A percentile compares a stretch with the other conserved stretches of the same genome.
These are phyloP conservation scores for Muscina levida DNA, from an alignment of 2,888 invertebrate species.

Conservation along the genomic window DNA sequence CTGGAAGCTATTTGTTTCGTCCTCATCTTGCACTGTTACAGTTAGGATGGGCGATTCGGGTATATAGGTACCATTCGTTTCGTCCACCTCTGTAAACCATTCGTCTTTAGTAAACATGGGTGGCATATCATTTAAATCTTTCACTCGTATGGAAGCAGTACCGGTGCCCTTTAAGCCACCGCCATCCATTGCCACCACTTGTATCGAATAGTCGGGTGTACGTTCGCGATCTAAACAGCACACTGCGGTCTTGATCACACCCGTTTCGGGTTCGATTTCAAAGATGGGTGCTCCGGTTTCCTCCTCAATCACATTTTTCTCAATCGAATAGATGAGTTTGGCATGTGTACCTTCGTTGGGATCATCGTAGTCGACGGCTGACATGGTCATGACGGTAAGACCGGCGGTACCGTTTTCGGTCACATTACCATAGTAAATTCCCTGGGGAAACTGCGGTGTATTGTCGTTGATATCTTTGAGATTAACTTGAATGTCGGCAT, in stretches of 20 bases:
- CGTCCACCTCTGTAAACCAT: conserved; percentile 97
- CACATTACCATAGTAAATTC: conserved; percentile 95
- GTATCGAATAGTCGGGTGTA: conserved; percentile 97
- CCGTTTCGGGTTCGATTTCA: conserved; percentile 96
- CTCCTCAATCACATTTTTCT: conserved; percentile 97
- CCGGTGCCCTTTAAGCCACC: conserved; percentile 94
- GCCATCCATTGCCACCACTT: conserved; percentile 96
- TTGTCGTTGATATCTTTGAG: conserved; percentile 98
- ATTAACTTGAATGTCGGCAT: conserved; percentile 97
- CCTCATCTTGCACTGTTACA: conserved; percentile 96
- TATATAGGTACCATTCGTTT: conserved; percentile 93
- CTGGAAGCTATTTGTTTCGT: conserved; percentile 96
- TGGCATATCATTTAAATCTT: conserved; percentile 98
- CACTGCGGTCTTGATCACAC: conserved; percentile 96
- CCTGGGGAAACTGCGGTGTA: conserved; percentile 96
- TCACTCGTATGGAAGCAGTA: conserved; percentile 95
- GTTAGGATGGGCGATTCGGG: conserved; percentile 96
- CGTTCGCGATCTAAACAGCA: conserved; percentile 95
- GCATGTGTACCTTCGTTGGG: conserved; percentile 97
- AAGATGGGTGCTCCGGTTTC: conserved; percentile 97
- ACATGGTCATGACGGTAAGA: conserved; percentile 99
- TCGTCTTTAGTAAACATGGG: conserved; percentile 97
- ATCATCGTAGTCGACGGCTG: conserved; percentile 97
- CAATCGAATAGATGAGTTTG: conserved; percentile 95
- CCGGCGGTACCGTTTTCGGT: conserved; percentile 98